These are phyloP conservation scores for Pteropus alecto DNA, from an alignment of 2,113 vertebrate genomes.

Conservation along the genomic window DNA sequence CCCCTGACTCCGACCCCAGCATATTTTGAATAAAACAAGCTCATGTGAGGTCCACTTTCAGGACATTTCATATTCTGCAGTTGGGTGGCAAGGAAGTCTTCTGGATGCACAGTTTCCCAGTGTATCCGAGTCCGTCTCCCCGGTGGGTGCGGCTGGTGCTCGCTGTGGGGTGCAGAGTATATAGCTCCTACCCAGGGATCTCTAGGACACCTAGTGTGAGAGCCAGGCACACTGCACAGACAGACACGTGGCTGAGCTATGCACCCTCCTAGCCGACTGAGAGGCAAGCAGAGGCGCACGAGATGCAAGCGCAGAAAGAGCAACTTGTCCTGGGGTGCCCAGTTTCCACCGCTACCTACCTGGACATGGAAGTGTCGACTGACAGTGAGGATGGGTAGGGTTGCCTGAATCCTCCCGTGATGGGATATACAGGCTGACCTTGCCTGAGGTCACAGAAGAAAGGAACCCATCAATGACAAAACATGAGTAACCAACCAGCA, in stretches of 20 bases:
- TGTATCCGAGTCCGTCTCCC: not conserved
- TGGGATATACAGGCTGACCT: conserved; percentile 90
- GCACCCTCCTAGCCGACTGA: conserved; percentile 75
- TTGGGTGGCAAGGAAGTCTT: not conserved
- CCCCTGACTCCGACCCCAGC: not conserved
- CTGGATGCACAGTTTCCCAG: not conserved
- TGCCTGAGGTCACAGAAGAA: conserved; percentile 90
- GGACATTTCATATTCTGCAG: not conserved
- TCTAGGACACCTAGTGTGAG: conserved; percentile 74
- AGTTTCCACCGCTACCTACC: conserved; percentile 85
- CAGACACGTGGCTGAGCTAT: conserved; percentile 68
- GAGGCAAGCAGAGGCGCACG: conserved; percentile 83
- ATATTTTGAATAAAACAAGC: not conserved
- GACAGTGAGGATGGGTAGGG: conserved; percentile 88
- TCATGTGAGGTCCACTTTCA: not conserved
- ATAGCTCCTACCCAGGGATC: not conserved
- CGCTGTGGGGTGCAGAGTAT: not conserved
- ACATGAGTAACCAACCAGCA: conserved; percentile 74
- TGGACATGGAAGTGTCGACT: conserved; percentile 88
- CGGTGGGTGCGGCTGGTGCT: not conserved
- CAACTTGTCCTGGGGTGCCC: conserved; percentile 76
- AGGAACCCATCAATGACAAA: conserved; percentile 86
- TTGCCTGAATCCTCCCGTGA: conserved; percentile 89
- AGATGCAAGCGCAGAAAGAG: conserved; percentile 79
- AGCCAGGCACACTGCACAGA: conserved; percentile 83